These are phyloP conservation scores for Holothuria leucospilota DNA, from an alignment of 53 echinoderm and acorn worm species.

Conservation along the genomic window DNA sequence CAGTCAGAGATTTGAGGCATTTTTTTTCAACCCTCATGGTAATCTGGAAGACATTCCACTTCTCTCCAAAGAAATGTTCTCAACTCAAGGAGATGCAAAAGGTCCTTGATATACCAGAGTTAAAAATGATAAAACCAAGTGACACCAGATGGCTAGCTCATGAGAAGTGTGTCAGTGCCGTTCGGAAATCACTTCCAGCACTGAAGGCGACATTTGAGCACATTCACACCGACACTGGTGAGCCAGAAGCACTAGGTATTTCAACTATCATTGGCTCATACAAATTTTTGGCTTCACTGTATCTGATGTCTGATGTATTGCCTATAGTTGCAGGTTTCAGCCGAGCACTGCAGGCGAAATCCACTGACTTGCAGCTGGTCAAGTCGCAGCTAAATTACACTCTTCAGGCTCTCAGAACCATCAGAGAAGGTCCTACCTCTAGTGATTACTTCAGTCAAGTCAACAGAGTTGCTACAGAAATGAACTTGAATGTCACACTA, in stretches of 20 bases:
- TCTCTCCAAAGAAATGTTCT: constrained; percentile 32
- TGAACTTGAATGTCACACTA: constrained; percentile 20
- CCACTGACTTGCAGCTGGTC: background rate
- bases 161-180: background rate
- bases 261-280: background rate
- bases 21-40: constrained; percentile 9
- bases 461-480: background rate
- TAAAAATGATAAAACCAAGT: constrained; percentile 15
- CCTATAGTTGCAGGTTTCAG: constrained; percentile 1
- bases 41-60: constrained; percentile 22
- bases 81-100: constrained; percentile 12
- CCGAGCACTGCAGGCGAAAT: constrained; percentile 12
- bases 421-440: constrained; percentile 1
- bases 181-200: constrained; percentile 2
- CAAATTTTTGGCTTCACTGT: constrained; percentile 1
- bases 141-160: constrained; percentile 19
- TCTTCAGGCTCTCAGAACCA: background rate
- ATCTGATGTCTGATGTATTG: constrained; percentile 21
- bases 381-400: background rate
- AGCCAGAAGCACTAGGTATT: background rate
- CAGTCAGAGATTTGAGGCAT: too few species aligned
- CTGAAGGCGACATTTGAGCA: background rate
- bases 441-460: constrained; percentile 10
- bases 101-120: constrained; percentile 6
- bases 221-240: background rate